Conservation (phyloP, 1,140 invertebrate species). For the Heterodera carotae region DNA sequence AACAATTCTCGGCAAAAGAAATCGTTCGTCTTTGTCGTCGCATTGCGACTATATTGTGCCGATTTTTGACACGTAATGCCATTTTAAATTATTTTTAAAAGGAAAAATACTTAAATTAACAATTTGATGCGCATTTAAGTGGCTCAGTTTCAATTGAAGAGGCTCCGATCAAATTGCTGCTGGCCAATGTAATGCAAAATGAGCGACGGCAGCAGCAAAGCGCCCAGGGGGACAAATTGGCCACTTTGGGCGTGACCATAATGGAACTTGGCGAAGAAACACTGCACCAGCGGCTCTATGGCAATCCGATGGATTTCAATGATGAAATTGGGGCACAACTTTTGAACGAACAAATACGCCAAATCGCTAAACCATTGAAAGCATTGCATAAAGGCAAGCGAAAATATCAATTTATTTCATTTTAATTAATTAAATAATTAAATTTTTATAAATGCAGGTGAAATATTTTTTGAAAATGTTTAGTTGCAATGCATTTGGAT, state of each 20-base stretch:
- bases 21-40: background rate
- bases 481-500: background rate
- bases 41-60: background rate
- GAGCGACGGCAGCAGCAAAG: too few relatives aligned
- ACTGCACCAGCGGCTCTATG: background rate
- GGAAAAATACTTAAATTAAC: too few relatives aligned
- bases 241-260: background rate
- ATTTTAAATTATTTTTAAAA: too few relatives aligned
- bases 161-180: background rate
- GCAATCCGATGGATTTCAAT: background rate
- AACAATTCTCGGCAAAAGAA: background rate
- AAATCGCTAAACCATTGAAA: background rate
- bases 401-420: too few relatives aligned
- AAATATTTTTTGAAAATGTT: background rate
- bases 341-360: background rate
- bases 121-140: background rate
- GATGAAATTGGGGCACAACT: background rate
- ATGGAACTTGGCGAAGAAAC: constrained; percentile 2
- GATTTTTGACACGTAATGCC: background rate
- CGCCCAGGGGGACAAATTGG: background rate
- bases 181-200: too few relatives aligned
- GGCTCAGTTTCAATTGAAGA: background rate
- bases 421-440: too few relatives aligned
- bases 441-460: background rate
- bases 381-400: background rate